These are phyloP conservation scores for Dryadula phaetusa DNA, from an alignment of 2,888 invertebrate genomes.

Conservation along the genomic window DNA sequence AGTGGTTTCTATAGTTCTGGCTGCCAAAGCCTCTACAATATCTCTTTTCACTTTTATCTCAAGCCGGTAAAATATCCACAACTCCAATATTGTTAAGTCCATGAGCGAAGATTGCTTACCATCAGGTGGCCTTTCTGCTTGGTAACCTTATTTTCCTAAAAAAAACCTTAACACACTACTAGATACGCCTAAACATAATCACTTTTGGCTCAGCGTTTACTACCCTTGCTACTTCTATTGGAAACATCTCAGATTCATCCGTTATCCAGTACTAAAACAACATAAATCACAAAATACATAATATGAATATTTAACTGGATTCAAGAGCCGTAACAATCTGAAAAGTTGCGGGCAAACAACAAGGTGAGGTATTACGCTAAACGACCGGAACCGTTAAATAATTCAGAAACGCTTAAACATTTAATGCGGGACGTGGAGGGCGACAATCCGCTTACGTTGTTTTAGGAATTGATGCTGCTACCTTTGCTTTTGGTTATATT, in stretches of 20 bases:
- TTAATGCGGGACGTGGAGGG: conserved; percentile 47
- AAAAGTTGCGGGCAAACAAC: conserved; percentile 52
- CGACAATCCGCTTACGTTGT: conserved; percentile 61
- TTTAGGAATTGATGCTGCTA: conserved; percentile 47
- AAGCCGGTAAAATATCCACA: too few species aligned
- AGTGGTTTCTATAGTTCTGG: too few species aligned
- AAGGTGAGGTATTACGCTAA: conserved; percentile 56
- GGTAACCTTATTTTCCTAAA: too few species aligned
- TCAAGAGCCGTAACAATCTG: conserved; percentile 18
- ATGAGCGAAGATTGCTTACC: too few species aligned
- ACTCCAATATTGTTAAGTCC: too few species aligned
- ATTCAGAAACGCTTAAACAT: conserved; percentile 55
- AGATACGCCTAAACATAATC: too few species aligned
- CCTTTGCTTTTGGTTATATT: not conserved
- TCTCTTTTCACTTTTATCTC: too few species aligned
- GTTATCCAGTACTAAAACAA: not conserved
- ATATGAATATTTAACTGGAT: conserved; percentile 13
- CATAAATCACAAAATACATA: conserved; percentile 12
- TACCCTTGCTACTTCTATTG: too few species aligned
- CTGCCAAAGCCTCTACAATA: too few species aligned
- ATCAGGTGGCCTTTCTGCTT: too few species aligned
- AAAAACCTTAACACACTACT: too few species aligned
- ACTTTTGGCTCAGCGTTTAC: too few species aligned
- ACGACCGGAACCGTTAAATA: conserved; percentile 56
- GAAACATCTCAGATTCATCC: not conserved